Evolutionary conservation across 2,113 vertebrate genomes (phyloP).

Genomic region (Sinocyclocheilus maitianheensis): DNA sequence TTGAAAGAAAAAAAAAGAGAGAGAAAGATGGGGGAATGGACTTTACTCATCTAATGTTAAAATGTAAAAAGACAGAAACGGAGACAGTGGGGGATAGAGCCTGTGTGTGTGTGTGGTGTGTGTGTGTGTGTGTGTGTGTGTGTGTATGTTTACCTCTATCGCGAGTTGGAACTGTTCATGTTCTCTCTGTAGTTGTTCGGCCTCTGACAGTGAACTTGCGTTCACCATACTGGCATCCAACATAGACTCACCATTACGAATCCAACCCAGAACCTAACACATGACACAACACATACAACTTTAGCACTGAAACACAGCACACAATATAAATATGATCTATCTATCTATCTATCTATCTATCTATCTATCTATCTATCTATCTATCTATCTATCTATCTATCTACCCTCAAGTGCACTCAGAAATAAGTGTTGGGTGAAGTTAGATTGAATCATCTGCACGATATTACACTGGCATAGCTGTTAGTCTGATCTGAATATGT

Average conservation of each 20-base stretch:
- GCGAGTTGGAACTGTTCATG: slow-evolving; percentile 97
- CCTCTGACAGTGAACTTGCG: slow-evolving; percentile 95
- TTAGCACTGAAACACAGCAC: slow-evolving; percentile 25
- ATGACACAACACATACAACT: not conserved
- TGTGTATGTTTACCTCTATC: slow-evolving; percentile 81
- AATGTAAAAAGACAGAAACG: not conserved
- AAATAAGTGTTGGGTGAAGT: too few species aligned
- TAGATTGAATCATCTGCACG: too few species aligned
- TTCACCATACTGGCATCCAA: slow-evolving; percentile 95
- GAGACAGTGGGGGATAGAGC: not conserved
- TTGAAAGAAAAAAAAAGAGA: not conserved
- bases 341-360: not conserved
- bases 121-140: not conserved
- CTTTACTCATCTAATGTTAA: not conserved
- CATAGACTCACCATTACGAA: slow-evolving; percentile 97
- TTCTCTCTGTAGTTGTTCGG: slow-evolving; percentile 95
- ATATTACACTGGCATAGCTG: not conserved
- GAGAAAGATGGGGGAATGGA: not conserved
- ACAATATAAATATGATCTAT: not conserved
- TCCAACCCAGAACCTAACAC: slow-evolving; percentile 93
- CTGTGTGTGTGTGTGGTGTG: not conserved
- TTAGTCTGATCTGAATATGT: not conserved
- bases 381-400: too few species aligned
- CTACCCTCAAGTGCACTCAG: too few species aligned
- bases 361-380: too few species aligned